phyloP scores from a whole-genome alignment of 2,113 vertebrate species.

The Tringa solitaria region DNA sequence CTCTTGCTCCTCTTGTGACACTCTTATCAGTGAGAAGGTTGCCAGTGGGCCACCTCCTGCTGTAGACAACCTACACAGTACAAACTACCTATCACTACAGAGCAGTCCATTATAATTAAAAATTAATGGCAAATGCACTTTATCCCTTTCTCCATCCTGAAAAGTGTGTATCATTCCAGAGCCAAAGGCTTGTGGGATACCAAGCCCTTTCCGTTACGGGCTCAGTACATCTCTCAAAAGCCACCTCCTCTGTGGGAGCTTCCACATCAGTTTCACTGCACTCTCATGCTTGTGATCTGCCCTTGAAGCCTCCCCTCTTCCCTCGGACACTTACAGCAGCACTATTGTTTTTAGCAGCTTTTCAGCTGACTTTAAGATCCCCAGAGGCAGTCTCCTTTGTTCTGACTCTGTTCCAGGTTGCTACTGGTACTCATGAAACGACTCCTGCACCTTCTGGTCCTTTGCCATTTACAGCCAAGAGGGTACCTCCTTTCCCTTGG shows the following conservation, averaged over 20 bases:
- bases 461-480: background rate
- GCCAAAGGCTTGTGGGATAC: background rate
- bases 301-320: slow-evolving; percentile 1
- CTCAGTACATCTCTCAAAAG: background rate
- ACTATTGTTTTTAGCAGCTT: slow-evolving; percentile 19
- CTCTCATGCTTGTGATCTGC: background rate
- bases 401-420: background rate
- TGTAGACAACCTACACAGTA: background rate
- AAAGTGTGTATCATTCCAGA: background rate
- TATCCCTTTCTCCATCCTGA: background rate
- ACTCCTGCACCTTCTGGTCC: background rate
- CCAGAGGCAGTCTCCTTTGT: background rate
- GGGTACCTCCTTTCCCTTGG: slow-evolving; percentile 41
- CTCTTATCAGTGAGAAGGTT: background rate
- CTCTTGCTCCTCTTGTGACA: background rate
- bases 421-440: background rate
- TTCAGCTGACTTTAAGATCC: background rate
- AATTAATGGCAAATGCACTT: slow-evolving; percentile 24
- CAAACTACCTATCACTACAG: background rate
- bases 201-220: background rate
- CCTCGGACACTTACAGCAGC: background rate
- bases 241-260: background rate
- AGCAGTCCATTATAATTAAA: slow-evolving; percentile 38
- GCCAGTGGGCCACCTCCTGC: background rate
- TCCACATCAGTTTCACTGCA: background rate